phyloP scores from a whole-genome alignment of 2,888 invertebrate genomes.

The Eueremaeus valkanovi region DNA sequence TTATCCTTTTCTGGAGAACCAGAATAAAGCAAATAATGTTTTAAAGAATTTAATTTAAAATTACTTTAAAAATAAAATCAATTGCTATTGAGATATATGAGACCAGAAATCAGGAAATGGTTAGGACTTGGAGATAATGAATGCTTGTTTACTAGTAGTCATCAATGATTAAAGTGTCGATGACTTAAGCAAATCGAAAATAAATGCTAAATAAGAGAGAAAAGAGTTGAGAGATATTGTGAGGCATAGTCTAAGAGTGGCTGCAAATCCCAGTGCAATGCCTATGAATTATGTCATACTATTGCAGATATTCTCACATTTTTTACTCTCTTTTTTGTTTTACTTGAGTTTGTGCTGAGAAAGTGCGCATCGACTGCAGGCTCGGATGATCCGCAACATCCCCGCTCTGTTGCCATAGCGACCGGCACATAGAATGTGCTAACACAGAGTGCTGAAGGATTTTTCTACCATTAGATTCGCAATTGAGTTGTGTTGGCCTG shows the following conservation, averaged over 20 bases:
- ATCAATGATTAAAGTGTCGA: background rate
- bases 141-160: too few relatives aligned
- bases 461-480: background rate
- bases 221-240: background rate
- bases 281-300: conserved; percentile 1
- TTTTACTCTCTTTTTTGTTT: background rate
- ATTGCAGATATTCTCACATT: background rate
- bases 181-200: background rate
- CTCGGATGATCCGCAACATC: conserved; percentile 7
- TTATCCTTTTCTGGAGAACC: background rate
- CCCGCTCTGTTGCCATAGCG: conserved; percentile 2
- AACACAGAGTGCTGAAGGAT: background rate
- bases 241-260: background rate
- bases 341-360: background rate
- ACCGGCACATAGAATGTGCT: conserved; percentile 13
- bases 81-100: too few relatives aligned
- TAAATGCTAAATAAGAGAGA: conserved; percentile 2
- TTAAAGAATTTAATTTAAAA: background rate
- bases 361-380: background rate
- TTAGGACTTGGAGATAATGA: too few relatives aligned
- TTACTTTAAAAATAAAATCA: background rate
- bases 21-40: background rate
- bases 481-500: background rate
- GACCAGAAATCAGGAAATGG: too few relatives aligned
- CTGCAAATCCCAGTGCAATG: conserved; percentile 25